Percentiles rank a stretch among this genome's conserved stretches.
These are phyloP conservation scores for Amblyjoppa proteus DNA, from an alignment of 2,888 invertebrate genomes.

Conservation along the genomic window DNA sequence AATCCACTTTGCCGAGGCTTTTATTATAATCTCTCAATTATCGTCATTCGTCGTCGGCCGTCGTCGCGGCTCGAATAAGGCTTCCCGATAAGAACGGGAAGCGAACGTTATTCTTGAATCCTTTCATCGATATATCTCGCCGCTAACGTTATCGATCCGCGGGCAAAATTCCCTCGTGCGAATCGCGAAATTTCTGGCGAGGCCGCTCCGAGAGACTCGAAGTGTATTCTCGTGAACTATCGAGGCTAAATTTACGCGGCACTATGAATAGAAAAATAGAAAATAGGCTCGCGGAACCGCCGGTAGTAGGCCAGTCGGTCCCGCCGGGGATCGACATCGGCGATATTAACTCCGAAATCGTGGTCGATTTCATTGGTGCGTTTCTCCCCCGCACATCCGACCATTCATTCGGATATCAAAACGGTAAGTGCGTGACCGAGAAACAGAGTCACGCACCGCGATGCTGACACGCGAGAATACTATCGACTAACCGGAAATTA, in stretches of 20 bases:
- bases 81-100: constrained; percentile 32
- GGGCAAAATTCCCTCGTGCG: neutral
- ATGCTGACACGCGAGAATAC: constrained; percentile 47
- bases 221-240: constrained; percentile 34
- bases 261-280: constrained; percentile 77
- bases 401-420: neutral
- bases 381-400: neutral
- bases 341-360: neutral
- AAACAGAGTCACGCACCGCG: constrained; percentile 22
- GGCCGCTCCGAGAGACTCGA: constrained; percentile 1
- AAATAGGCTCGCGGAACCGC: constrained; percentile 72
- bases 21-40: constrained; percentile 63
- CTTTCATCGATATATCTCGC: constrained; percentile 10
- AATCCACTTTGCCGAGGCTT: constrained; percentile 61
- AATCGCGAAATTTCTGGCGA: neutral
- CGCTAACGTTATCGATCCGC: neutral
- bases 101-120: constrained; percentile 22
- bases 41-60: constrained; percentile 53
- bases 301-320: constrained; percentile 34
- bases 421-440: constrained; percentile 43
- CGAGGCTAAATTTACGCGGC: constrained; percentile 49
- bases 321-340: constrained; percentile 16
- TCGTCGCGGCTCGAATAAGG: constrained; percentile 28
- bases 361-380: neutral
- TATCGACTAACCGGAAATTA: constrained; percentile 17